phyloP scores from a whole-genome alignment of 2,113 vertebrate species.

The Microcebus lehilahytsara region DNA sequence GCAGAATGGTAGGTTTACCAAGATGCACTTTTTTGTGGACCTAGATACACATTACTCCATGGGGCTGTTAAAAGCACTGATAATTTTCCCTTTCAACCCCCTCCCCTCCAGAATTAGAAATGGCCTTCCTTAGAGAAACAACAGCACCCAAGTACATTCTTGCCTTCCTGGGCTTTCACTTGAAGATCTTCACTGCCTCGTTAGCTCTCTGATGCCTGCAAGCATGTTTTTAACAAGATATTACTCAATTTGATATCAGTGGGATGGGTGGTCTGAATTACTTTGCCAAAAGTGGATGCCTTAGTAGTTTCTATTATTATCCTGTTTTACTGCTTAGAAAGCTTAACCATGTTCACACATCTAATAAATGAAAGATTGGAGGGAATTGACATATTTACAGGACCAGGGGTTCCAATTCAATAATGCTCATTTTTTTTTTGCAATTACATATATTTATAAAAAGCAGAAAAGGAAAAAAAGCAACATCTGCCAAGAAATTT shows the following conservation, averaged over 20 bases:
- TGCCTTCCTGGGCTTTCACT: not conserved
- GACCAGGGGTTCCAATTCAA: not conserved
- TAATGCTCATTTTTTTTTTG: conserved; percentile 11
- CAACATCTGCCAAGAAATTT: not conserved
- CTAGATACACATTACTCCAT: not conserved
- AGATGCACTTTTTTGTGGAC: not conserved
- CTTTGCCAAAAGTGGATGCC: not conserved
- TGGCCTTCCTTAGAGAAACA: not conserved
- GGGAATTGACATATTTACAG: not conserved
- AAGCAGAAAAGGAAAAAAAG: not conserved
- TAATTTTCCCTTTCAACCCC: not conserved
- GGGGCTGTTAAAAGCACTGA: not conserved
- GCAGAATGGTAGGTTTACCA: not conserved
- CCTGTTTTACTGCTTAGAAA: not conserved
- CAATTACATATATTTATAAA: not conserved
- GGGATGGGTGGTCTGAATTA: not conserved
- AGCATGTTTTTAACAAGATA: not conserved
- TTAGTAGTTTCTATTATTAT: not conserved
- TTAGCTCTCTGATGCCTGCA: not conserved
- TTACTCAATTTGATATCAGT: not conserved
- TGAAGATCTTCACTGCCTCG: not conserved
- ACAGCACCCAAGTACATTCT: not conserved
- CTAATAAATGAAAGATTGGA: not conserved
- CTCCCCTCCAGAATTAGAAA: not conserved
- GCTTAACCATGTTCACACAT: not conserved